phyloP scores from a whole-genome alignment of 2,113 vertebrate genomes.

The Elanus axillaris region DNA sequence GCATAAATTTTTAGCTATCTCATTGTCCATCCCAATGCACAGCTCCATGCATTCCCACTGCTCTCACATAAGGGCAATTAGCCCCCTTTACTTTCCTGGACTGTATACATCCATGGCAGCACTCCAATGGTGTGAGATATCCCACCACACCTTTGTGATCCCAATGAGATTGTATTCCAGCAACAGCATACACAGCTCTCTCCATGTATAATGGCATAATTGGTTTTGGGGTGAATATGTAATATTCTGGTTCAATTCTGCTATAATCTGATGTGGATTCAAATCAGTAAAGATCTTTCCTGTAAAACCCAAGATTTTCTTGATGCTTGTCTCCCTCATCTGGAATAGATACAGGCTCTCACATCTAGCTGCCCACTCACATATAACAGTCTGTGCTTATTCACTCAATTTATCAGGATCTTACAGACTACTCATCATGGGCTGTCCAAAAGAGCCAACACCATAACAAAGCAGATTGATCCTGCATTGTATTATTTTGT shows the following conservation, averaged over 20 bases:
- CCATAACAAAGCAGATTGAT: neutral
- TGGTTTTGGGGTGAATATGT: accelerated
- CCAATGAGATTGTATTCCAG: neutral
- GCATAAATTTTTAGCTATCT: neutral
- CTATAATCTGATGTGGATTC: neutral
- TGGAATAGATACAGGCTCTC: neutral
- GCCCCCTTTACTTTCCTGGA: neutral
- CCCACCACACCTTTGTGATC: neutral
- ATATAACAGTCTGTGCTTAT: neutral
- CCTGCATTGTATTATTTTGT: neutral
- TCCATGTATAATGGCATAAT: neutral
- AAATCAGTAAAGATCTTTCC: neutral
- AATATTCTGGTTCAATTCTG: neutral
- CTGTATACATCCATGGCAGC: neutral
- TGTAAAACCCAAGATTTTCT: neutral
- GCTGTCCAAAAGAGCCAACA: neutral
- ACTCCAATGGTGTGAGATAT: neutral
- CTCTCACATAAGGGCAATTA: neutral
- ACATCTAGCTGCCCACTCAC: neutral
- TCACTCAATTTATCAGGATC: neutral
- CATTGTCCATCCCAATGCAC: neutral
- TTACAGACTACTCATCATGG: neutral
- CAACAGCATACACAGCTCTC: neutral
- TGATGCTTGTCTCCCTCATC: neutral
- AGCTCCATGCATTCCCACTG: neutral